Percentiles rank a stretch among this genome's conserved stretches.
These are phyloP conservation scores for Pasiphila rectangulata DNA, from an alignment of 2,888 invertebrate genomes.

Conservation along the genomic window DNA sequence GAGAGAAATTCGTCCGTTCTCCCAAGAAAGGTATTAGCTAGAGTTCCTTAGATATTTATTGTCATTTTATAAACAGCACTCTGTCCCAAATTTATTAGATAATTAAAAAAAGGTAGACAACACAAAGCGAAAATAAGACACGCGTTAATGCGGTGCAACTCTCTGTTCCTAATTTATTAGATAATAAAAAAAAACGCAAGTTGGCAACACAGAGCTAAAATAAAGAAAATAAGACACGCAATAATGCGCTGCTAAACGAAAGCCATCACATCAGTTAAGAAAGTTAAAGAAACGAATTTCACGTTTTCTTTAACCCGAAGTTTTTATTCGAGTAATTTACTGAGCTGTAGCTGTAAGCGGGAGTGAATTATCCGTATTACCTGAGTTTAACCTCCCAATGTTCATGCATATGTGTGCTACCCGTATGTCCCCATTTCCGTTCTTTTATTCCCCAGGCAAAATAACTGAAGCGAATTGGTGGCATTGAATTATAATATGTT, in stretches of 20 bases:
- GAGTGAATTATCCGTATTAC: neutral
- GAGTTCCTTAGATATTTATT: too few relatives aligned
- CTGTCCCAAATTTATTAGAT: too few relatives aligned
- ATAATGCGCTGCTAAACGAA: slow-evolving; percentile 7
- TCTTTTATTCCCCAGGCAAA: slow-evolving; percentile 15
- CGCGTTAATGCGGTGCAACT: too few relatives aligned
- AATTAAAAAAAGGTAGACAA: too few relatives aligned
- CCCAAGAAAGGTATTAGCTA: too few relatives aligned
- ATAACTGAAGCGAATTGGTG: slow-evolving; percentile 14
- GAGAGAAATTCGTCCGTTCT: too few relatives aligned
- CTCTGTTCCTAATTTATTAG: too few relatives aligned
- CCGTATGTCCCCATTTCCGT: slow-evolving; percentile 15
- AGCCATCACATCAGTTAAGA: slow-evolving; percentile 13
- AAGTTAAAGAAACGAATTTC: slow-evolving; percentile 13
- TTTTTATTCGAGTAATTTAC: slow-evolving; percentile 4
- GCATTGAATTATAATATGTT: slow-evolving; percentile 7
- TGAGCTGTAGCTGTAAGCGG: neutral
- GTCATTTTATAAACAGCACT: too few relatives aligned
- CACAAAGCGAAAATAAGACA: too few relatives aligned
- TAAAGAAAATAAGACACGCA: slow-evolving; percentile 4
- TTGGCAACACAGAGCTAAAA: neutral
- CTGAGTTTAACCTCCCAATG: neutral
- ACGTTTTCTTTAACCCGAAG: slow-evolving; percentile 5
- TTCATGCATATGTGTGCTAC: slow-evolving; percentile 3
- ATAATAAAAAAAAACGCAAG: too few relatives aligned